phyloP scores from a whole-genome alignment of 2,797 vertebrate genomes.

The Coregonus ussuriensis region DNA sequence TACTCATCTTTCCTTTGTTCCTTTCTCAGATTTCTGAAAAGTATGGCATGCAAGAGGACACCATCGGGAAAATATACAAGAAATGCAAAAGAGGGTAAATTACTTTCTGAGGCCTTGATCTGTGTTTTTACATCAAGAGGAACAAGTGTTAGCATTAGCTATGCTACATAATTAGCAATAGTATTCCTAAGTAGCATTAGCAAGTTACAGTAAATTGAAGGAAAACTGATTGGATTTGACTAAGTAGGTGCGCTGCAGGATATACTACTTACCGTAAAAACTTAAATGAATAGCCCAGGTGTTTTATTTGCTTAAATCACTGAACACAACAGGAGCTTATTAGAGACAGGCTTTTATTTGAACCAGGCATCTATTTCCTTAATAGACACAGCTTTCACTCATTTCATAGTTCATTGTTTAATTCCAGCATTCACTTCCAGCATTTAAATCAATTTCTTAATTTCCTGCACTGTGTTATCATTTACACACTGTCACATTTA shows the following conservation, averaged over 20 bases:
- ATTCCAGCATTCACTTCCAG: no score
- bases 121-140: neutral
- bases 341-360: no score
- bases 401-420: no score
- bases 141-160: neutral
- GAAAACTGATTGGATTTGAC: neutral
- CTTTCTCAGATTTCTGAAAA: slow-evolving; percentile 94
- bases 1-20: slow-evolving; percentile 24
- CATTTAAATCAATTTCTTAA: no score
- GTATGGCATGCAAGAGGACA: slow-evolving; percentile 90
- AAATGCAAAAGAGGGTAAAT: slow-evolving; percentile 99
- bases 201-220: neutral
- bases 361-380: no score
- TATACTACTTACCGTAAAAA: neutral
- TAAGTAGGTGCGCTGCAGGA: neutral
- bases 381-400: no score
- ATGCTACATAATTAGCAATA: neutral
- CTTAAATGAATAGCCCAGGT: neutral
- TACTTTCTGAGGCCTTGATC: neutral
- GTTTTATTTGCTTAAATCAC: neutral
- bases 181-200: neutral
- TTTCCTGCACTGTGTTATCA: no score
- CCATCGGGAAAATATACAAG: slow-evolving; percentile 97
- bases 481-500: no score
- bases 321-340: no score